Percentiles rank a stretch among this genome's conserved stretches.
These are phyloP conservation scores for Meles meles DNA, from an alignment of 2,113 vertebrate genomes.

Conservation along the genomic window DNA sequence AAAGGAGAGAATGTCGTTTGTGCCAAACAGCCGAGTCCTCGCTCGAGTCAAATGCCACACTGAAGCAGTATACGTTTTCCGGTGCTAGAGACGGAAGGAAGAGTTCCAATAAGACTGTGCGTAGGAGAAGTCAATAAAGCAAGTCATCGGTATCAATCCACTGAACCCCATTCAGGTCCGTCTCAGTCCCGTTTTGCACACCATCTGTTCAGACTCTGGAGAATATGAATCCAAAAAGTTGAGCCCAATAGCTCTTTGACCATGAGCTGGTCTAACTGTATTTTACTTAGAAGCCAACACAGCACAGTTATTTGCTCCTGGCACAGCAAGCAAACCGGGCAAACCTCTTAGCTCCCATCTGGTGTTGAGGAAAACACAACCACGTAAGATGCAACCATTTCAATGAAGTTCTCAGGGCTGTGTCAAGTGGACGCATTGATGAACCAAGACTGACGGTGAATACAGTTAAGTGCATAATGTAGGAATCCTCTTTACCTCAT, in stretches of 20 bases:
- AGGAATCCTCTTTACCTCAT: background rate
- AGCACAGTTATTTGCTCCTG: background rate
- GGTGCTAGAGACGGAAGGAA: background rate
- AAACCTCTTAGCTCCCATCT: background rate
- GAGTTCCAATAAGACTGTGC: background rate
- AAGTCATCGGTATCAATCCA: background rate
- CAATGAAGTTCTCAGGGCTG: background rate
- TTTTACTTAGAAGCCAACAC: background rate
- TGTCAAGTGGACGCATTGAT: background rate
- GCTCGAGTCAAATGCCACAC: background rate
- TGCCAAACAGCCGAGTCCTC: background rate
- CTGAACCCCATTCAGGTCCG: background rate
- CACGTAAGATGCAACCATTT: background rate
- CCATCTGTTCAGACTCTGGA: background rate
- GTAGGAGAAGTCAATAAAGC: background rate
- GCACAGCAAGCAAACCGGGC: background rate
- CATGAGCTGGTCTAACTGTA: background rate
- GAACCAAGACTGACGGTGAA: background rate
- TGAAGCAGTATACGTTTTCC: background rate
- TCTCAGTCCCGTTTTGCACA: background rate
- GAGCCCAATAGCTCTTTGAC: background rate
- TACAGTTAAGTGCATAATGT: background rate
- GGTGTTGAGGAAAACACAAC: background rate
- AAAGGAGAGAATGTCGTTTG: conserved; percentile 6
- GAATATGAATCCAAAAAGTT: background rate